A percentile compares a stretch with the other conserved stretches of the same genome.
Evolutionary conservation across 2,797 vertebrate species (phyloP).

Genomic region (Anguilla obscura): DNA sequence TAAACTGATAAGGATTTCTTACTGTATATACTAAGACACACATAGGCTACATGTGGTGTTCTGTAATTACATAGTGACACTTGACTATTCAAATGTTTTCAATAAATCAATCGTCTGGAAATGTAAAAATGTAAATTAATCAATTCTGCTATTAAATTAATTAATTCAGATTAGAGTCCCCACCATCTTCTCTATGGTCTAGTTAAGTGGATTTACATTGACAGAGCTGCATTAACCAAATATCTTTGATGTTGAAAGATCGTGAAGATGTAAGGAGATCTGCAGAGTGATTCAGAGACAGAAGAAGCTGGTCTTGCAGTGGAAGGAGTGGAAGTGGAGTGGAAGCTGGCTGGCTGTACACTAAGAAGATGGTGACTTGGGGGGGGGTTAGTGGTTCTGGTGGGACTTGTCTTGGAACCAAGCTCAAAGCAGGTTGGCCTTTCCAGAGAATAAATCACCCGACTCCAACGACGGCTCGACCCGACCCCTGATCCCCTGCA

Average conservation of each 20-base stretch:
- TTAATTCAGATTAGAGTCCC: background rate
- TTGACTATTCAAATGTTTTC: background rate
- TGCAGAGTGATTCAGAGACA: background rate
- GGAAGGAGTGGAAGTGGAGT: background rate
- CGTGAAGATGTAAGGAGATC: background rate
- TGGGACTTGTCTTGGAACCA: conserved; percentile 61
- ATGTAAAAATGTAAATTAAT: background rate
- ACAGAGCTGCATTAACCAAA: background rate
- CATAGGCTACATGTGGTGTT: background rate
- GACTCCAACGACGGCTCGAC: conserved; percentile 64
- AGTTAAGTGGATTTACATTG: background rate
- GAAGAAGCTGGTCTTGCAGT: background rate
- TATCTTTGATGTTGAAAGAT: background rate
- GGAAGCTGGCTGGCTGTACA: conserved; percentile 3
- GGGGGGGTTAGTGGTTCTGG: conserved; percentile 52
- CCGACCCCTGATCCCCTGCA: conserved; percentile 61
- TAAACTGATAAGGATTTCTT: background rate
- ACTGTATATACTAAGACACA: background rate
- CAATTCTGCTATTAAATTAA: background rate
- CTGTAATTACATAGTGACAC: background rate
- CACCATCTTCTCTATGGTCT: background rate
- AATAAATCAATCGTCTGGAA: background rate
- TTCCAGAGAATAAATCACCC: conserved; percentile 77
- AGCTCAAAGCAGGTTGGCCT: conserved; percentile 63
- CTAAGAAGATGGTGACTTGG: background rate